A percentile compares a stretch with the other conserved stretches of the same genome.
Conservation (phyloP, 2,113 vertebrate species). For the Camarhynchus parvulus region DNA sequence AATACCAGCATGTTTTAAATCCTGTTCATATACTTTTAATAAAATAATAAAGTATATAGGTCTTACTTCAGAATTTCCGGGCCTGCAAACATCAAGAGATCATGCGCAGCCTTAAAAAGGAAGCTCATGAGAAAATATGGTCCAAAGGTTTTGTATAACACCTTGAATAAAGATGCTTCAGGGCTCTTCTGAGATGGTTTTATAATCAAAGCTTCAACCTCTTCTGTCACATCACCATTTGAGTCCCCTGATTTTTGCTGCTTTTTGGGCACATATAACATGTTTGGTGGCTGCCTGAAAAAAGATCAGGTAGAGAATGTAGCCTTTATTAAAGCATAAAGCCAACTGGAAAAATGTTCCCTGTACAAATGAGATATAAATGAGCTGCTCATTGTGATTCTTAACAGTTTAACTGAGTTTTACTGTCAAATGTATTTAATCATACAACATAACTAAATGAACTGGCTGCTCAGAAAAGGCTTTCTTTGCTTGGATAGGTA, state of each 20-base stretch:
- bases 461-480: neutral
- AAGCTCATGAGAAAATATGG: slow-evolving; percentile 95
- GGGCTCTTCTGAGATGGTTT: slow-evolving; percentile 71
- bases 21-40: neutral
- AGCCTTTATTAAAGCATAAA: neutral
- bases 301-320: neutral
- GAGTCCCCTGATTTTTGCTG: slow-evolving; percentile 34
- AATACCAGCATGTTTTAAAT: neutral
- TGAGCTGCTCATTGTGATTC: neutral
- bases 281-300: slow-evolving; percentile 67
- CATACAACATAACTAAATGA: neutral
- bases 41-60: neutral
- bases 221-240: slow-evolving; percentile 76
- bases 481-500: neutral
- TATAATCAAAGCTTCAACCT: slow-evolving; percentile 87
- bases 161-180: slow-evolving; percentile 88
- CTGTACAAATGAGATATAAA: neutral
- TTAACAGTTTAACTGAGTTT: neutral
- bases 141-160: slow-evolving; percentile 90
- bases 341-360: neutral
- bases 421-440: neutral
- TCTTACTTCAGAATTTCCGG: slow-evolving; percentile 90
- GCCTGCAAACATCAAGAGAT: slow-evolving; percentile 93
- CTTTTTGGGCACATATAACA: slow-evolving; percentile 79
- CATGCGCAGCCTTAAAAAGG: slow-evolving; percentile 90